These are phyloP conservation scores for Buathra laborator DNA, from an alignment of 2,888 invertebrate species.

Conservation along the genomic window DNA sequence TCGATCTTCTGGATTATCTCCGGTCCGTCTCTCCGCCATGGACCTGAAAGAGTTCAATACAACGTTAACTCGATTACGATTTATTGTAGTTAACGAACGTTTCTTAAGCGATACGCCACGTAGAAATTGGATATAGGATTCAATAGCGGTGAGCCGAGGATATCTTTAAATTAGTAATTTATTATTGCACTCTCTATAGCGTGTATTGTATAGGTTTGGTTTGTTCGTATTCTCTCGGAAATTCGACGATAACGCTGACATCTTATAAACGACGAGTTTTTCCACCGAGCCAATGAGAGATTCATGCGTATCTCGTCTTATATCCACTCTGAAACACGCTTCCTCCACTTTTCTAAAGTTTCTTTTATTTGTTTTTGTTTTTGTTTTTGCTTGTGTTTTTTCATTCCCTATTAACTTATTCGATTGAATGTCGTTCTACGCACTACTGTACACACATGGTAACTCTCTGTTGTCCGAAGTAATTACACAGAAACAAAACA, in stretches of 20 bases:
- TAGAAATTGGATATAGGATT: slow-evolving; percentile 34
- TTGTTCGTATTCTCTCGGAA: slow-evolving; percentile 13
- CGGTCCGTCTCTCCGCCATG: slow-evolving; percentile 49
- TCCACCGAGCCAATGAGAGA: slow-evolving; percentile 17
- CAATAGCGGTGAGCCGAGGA: slow-evolving; percentile 23
- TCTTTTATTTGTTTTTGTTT: not conserved
- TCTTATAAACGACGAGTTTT: not conserved
- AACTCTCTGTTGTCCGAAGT: slow-evolving; percentile 10
- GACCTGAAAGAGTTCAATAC: slow-evolving; percentile 65
- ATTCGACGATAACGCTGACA: slow-evolving; percentile 49
- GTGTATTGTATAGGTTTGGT: slow-evolving; percentile 21
- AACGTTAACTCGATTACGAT: slow-evolving; percentile 34
- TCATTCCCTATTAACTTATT: slow-evolving; percentile 31
- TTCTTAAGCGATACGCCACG: slow-evolving; percentile 1
- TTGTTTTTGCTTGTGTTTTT: not conserved
- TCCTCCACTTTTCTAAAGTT: slow-evolving; percentile 19
- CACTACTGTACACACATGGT: slow-evolving; percentile 38
- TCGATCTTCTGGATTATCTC: slow-evolving; percentile 41
- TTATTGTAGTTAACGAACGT: not conserved
- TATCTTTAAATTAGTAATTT: slow-evolving; percentile 61
- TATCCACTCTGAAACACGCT: not conserved
- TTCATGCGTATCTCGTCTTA: not conserved
- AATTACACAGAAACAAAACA: slow-evolving; percentile 4
- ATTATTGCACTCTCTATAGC: slow-evolving; percentile 49
- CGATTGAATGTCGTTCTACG: slow-evolving; percentile 30